Evolutionary conservation across 2,888 invertebrate genomes (phyloP).

Genomic region (Melinopterus prodromus): DNA sequence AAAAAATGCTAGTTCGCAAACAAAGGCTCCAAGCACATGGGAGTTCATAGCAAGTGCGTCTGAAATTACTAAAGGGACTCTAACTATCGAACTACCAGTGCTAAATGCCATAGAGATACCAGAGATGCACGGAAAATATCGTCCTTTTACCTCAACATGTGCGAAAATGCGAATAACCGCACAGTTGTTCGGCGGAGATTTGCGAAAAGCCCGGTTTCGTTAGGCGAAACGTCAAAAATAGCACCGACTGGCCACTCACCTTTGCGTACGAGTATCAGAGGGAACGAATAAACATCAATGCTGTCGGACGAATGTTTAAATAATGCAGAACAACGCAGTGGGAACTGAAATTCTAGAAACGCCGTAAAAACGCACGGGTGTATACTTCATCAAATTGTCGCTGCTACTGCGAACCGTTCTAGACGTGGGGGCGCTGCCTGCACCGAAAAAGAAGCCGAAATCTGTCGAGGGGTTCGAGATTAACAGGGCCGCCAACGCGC

Average conservation of each 20-base stretch:
- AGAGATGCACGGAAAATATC: slow-evolving; percentile 22
- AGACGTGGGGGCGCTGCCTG: slow-evolving; percentile 39
- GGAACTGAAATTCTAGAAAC: slow-evolving; percentile 50
- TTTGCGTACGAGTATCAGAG: slow-evolving; percentile 40
- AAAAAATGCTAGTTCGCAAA: slow-evolving; percentile 36
- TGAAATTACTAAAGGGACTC: neutral
- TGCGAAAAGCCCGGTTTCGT: slow-evolving; percentile 36
- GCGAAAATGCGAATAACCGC: slow-evolving; percentile 23
- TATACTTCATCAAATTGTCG: slow-evolving; percentile 55
- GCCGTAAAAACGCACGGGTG: slow-evolving; percentile 55
- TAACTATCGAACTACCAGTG: neutral
- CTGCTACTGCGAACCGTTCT: slow-evolving; percentile 38
- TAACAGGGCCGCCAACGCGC: slow-evolving; percentile 18
- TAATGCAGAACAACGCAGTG: slow-evolving; percentile 41
- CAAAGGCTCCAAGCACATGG: slow-evolving; percentile 47
- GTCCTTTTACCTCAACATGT: slow-evolving; percentile 30
- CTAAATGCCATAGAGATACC: slow-evolving; percentile 4
- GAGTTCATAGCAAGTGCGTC: slow-evolving; percentile 34
- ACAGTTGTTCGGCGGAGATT: neutral
- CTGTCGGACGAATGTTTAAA: slow-evolving; percentile 36
- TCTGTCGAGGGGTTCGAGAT: slow-evolving; percentile 37
- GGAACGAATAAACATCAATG: slow-evolving; percentile 41
- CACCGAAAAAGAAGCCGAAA: slow-evolving; percentile 34
- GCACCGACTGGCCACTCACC: slow-evolving; percentile 42
- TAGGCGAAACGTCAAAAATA: slow-evolving; percentile 44